phyloP scores from a whole-genome alignment of 2,797 vertebrate species.

The Macroramphosus scolopax region DNA sequence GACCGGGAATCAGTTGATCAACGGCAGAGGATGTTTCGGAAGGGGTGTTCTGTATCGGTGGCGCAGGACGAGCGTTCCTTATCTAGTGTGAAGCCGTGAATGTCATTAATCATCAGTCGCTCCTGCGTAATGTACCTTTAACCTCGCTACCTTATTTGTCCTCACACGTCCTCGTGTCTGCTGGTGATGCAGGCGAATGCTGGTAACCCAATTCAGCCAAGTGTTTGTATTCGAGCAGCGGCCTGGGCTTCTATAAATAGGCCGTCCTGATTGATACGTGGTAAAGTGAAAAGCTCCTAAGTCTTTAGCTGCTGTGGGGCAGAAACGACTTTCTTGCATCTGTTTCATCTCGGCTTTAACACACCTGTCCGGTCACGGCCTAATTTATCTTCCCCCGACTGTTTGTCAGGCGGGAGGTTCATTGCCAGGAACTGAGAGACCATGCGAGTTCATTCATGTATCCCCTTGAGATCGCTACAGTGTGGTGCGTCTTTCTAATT shows the following conservation, averaged over 20 bases:
- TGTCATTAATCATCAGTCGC: constrained; percentile 50
- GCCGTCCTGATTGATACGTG: constrained; percentile 64
- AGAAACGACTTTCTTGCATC: constrained; percentile 64
- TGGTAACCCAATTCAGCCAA: constrained; percentile 72
- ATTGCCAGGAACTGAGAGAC: constrained; percentile 4
- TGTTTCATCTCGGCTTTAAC: constrained; percentile 49
- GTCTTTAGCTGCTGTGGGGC: constrained; percentile 55
- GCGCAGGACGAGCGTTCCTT: neutral
- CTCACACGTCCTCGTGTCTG: constrained; percentile 30
- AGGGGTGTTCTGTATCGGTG: neutral
- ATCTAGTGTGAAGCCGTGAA: constrained; percentile 27
- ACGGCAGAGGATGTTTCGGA: too few species aligned
- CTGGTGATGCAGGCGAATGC: constrained; percentile 29
- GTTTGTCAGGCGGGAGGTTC: constrained; percentile 32
- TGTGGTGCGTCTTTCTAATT: too few species aligned
- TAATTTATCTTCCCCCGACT: constrained; percentile 47
- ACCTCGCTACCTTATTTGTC: constrained; percentile 21
- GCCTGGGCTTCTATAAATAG: constrained; percentile 79
- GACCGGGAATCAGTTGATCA: too few species aligned
- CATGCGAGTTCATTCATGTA: constrained; percentile 1
- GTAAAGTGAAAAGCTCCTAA: constrained; percentile 56
- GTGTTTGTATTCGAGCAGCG: constrained; percentile 64
- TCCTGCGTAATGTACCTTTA: constrained; percentile 25
- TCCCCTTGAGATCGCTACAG: constrained; percentile 1
- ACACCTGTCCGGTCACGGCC: constrained; percentile 49